Evolutionary conservation across 2,888 invertebrate genomes (phyloP).

Genomic region (Tetanocera ferruginea): DNA sequence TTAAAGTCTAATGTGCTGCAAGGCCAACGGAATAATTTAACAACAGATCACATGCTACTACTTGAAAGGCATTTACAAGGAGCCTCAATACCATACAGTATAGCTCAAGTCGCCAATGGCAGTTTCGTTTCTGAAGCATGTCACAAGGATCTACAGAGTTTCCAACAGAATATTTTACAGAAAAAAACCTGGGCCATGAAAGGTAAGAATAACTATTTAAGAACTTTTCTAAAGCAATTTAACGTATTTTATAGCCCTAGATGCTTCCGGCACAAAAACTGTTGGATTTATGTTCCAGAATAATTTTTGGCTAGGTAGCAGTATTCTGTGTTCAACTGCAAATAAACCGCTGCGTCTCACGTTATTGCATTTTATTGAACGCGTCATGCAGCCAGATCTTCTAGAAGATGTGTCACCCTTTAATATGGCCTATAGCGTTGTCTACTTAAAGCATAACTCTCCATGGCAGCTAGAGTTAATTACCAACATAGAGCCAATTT

Average conservation of each 20-base stretch:
- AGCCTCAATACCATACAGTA: slow-evolving; percentile 10
- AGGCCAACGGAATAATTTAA: background rate
- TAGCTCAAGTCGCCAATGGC: slow-evolving; percentile 3
- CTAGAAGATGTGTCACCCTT: slow-evolving; percentile 64
- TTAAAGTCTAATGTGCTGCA: no score
- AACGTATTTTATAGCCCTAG: slow-evolving; percentile 67
- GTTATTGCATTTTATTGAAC: slow-evolving; percentile 58
- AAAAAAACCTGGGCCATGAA: slow-evolving; percentile 21
- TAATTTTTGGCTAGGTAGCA: slow-evolving; percentile 74
- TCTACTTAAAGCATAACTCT: slow-evolving; percentile 67
- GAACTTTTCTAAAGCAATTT: background rate
- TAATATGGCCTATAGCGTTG: slow-evolving; percentile 64
- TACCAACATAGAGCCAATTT: slow-evolving; percentile 58
- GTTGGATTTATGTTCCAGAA: slow-evolving; percentile 73
- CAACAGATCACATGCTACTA: background rate
- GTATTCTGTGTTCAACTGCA: slow-evolving; percentile 70
- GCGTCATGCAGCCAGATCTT: slow-evolving; percentile 63
- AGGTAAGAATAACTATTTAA: slow-evolving; percentile 3
- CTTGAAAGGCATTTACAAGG: background rate
- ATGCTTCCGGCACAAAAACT: slow-evolving; percentile 72
- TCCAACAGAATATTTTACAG: background rate
- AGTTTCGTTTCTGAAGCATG: background rate
- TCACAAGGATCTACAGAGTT: slow-evolving; percentile 3
- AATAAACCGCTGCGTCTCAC: slow-evolving; percentile 61
- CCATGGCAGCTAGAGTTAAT: slow-evolving; percentile 16